Conservation (phyloP, 2,888 invertebrate genomes). For the Zaprionus lineosus region DNA sequence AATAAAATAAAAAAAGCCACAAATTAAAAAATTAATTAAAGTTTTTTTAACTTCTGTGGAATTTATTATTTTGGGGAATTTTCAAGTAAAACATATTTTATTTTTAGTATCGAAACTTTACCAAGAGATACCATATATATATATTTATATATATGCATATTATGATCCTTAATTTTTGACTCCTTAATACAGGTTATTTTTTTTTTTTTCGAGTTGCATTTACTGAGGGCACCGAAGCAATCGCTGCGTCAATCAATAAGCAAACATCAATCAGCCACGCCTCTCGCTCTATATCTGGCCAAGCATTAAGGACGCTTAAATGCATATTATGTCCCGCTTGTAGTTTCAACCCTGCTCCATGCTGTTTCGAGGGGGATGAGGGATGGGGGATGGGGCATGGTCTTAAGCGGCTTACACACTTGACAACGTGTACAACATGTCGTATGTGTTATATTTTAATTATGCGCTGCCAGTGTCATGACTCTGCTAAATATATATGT, state of each 20-base stretch:
- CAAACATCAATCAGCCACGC: slow-evolving; percentile 22
- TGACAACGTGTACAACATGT: slow-evolving; percentile 52
- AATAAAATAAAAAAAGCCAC: no score
- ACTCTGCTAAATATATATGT: background rate
- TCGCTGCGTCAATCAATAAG: slow-evolving; percentile 38
- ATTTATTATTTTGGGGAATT: no score
- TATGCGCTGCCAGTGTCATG: slow-evolving; percentile 41
- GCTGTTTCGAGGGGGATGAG: background rate
- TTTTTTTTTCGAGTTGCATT: background rate
- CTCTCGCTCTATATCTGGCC: slow-evolving; percentile 11
- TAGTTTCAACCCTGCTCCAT: slow-evolving; percentile 23
- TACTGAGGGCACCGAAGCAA: background rate
- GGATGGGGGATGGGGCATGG: no score
- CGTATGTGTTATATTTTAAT: slow-evolving; percentile 65
- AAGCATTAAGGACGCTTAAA: slow-evolving; percentile 41
- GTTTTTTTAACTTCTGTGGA: no score
- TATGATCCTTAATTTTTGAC: no score
- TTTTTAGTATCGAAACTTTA: no score
- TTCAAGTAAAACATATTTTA: no score
- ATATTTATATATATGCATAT: no score
- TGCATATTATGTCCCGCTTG: slow-evolving; percentile 38
- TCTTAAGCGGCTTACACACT: slow-evolving; percentile 62
- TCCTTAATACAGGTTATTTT: background rate
- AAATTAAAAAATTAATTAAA: no score
- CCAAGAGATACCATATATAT: no score